A percentile compares a stretch with the other conserved stretches of the same genome.
Conservation (phyloP, 2,113 vertebrate species). For the Sprattus sprattus region DNA sequence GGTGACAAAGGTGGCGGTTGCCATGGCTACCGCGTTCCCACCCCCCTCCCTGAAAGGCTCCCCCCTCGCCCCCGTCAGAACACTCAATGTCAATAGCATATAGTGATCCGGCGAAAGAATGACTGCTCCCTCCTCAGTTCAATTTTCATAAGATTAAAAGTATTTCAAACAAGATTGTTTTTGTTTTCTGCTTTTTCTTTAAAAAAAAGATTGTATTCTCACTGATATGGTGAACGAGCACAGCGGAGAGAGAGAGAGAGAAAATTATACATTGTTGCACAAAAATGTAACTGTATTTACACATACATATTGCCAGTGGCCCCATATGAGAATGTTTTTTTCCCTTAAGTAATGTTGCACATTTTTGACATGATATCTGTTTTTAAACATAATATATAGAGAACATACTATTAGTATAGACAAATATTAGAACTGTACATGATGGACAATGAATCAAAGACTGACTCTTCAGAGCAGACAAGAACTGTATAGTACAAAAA, state of each 20-base stretch:
- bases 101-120: not conserved
- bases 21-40: not conserved
- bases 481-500: constrained; percentile 57
- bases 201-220: constrained; percentile 62
- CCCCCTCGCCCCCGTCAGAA: not conserved
- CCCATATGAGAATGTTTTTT: constrained; percentile 58
- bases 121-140: not conserved
- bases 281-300: constrained; percentile 73
- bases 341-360: constrained; percentile 65
- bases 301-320: constrained; percentile 68
- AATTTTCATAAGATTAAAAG: no score
- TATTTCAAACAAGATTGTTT: constrained; percentile 8
- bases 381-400: constrained; percentile 68
- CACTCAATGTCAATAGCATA: not conserved
- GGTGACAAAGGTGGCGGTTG: not conserved
- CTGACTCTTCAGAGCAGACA: constrained; percentile 60
- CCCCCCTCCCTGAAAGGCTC: not conserved
- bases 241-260: constrained; percentile 46
- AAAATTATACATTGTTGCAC: constrained; percentile 63
- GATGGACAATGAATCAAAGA: constrained; percentile 56
- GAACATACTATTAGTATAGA: constrained; percentile 71
- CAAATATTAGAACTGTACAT: constrained; percentile 72
- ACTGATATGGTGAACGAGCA: constrained; percentile 65
- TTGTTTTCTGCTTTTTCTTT: not conserved
- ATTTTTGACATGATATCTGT: constrained; percentile 67